Conservation (phyloP, 2,888 invertebrate species). For the Chironomus tentans region DNA sequence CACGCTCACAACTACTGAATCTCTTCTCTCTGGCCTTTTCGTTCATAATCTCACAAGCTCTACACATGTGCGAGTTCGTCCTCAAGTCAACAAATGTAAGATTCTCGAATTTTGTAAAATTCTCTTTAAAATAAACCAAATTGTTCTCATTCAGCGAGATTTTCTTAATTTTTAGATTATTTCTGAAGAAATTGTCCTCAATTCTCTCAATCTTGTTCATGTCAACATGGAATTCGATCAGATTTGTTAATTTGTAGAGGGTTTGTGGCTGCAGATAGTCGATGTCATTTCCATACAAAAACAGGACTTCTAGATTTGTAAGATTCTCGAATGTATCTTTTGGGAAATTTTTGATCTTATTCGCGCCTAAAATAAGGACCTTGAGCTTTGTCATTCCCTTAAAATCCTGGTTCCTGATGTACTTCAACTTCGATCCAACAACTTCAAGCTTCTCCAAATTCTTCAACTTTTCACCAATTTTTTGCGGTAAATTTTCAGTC, state of each 20-base stretch:
- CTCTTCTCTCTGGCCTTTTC: not conserved
- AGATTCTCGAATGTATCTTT: not conserved
- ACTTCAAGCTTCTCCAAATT: not conserved
- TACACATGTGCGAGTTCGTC: not conserved
- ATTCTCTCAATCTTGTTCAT: not conserved
- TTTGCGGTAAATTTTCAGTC: slow-evolving; percentile 25
- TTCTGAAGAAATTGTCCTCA: not conserved
- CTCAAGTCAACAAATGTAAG: not conserved
- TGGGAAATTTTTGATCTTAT: not conserved
- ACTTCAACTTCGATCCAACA: not conserved
- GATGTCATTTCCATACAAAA: not conserved
- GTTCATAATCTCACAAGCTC: not conserved
- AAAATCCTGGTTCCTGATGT: not conserved
- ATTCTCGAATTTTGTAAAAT: not conserved
- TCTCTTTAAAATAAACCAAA: not conserved
- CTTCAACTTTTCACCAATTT: not conserved
- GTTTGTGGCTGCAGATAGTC: no score
- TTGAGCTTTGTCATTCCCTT: not conserved
- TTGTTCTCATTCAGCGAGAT: not conserved
- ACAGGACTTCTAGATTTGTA: not conserved
- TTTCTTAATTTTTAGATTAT: not conserved
- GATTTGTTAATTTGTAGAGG: not conserved
- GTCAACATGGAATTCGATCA: not conserved
- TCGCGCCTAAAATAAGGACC: not conserved
- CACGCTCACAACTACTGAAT: not conserved